Percentiles rank a stretch among this genome's conserved stretches.
Conservation (phyloP, 2,888 invertebrate species). For the Drosophila monieri region DNA sequence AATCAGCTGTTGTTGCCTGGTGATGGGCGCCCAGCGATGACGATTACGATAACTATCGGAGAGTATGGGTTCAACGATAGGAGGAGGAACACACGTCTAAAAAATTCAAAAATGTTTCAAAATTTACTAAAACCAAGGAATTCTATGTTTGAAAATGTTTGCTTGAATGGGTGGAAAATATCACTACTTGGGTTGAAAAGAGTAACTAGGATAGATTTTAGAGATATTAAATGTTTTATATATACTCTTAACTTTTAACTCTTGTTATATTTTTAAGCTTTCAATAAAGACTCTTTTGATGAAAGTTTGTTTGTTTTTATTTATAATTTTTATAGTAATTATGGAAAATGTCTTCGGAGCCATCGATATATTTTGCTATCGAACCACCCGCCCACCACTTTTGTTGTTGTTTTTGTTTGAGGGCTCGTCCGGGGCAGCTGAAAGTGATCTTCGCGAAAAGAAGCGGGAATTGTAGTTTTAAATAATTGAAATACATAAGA, state of each 20-base stretch:
- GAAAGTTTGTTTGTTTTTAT: background rate
- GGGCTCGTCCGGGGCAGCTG: slow-evolving; percentile 29
- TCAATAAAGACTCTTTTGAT: background rate
- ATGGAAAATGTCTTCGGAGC: background rate
- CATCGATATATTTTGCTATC: slow-evolving; percentile 5
- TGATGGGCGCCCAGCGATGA: slow-evolving; percentile 23
- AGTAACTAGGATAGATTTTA: background rate
- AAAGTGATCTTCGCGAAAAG: slow-evolving; percentile 21
- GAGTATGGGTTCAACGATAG: background rate
- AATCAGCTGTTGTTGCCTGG: slow-evolving; percentile 28
- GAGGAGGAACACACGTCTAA: too few relatives aligned
- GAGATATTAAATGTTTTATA: too few relatives aligned
- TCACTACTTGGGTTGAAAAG: background rate
- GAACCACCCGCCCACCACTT: slow-evolving; percentile 15
- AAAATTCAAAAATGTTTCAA: background rate
- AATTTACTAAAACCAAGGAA: background rate
- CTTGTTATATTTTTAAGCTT: background rate
- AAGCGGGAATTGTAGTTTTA: slow-evolving; percentile 9
- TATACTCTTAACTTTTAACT: too few relatives aligned
- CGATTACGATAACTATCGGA: background rate
- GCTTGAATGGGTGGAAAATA: background rate
- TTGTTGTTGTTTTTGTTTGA: slow-evolving; percentile 29
- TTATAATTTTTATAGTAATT: background rate
- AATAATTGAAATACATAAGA: slow-evolving; percentile 37
- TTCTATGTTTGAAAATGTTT: background rate